Percentiles rank a stretch among this genome's conserved stretches.
Conservation (phyloP, 2,888 invertebrate species). For the Hirtodrosophila confusa region DNA sequence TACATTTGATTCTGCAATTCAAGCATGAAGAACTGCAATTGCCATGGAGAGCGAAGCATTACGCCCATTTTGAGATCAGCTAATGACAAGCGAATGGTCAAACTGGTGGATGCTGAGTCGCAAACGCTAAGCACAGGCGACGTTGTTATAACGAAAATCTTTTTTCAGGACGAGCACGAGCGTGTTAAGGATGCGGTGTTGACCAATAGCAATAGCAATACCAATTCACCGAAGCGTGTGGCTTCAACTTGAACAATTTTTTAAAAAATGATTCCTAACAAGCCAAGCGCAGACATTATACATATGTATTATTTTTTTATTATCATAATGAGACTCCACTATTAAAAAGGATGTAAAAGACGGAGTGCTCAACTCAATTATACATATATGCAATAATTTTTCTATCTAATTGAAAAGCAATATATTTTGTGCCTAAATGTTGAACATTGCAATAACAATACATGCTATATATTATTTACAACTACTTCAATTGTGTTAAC, state of each 20-base stretch:
- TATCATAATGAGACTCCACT: constrained; percentile 34
- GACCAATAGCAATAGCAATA: constrained; percentile 75
- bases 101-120: constrained; percentile 86
- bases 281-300: constrained; percentile 53
- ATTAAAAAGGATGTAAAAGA: constrained; percentile 31
- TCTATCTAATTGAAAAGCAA: constrained; percentile 73
- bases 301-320: constrained; percentile 60
- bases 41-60: constrained; percentile 79
- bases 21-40: constrained; percentile 82
- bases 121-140: constrained; percentile 96
- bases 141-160: constrained; percentile 94
- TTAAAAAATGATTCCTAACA: constrained; percentile 71
- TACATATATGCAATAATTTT: constrained; percentile 67
- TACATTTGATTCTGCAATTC: constrained; percentile 18
- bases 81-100: constrained; percentile 72
- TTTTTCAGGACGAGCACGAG: constrained; percentile 86
- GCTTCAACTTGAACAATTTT: constrained; percentile 55
- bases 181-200: constrained; percentile 85
- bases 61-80: constrained; percentile 65
- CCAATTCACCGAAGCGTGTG: constrained; percentile 84
- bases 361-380: constrained; percentile 42
- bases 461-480: constrained; percentile 58
- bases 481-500: constrained; percentile 46
- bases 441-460: constrained; percentile 79
- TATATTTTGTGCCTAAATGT: constrained; percentile 82